Evolutionary conservation across 2,888 invertebrate genomes (phyloP), one percentile per base, ranked within the genome.

Genomic region (Hydrotaea diabolus): DNA sequence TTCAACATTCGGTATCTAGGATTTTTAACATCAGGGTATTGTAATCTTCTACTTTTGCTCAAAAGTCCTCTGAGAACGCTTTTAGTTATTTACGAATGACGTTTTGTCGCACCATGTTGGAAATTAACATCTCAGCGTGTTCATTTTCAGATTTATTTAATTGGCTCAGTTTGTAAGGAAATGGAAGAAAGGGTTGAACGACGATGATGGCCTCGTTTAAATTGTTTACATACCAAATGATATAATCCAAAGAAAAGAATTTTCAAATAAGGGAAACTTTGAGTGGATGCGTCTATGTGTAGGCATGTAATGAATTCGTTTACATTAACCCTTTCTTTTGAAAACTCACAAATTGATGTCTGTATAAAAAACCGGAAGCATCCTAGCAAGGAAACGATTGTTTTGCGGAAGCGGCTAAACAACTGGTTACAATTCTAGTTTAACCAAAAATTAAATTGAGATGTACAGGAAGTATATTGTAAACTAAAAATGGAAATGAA

Each of bases 241-340:
- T 39, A 64, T 64, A 36, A 36, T 17, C 43, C 64, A 39, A 21
- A 43, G 15, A 17, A 43, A 66, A 66, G 66, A 66, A 66, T 66
- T 39, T 66, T 26, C 66, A 66, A 66, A 66, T 66, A 19, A 66
- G 66, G 21, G 19, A 66, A 39, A 66, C 21, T 19, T n/a, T 64
- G 43, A n/a, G n/a, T n/a, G n/a, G n/a, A n/a, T n/a, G n/a, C n/a
- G n/a, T n/a, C n/a, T n/a, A n/a, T 66, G 8, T 59, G 59, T 26
- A 11, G 4, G 59, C 15, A 13, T n/a, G 13, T 43, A 43, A 66
- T 43, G 59, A 26, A 43, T n/a, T 39, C 64, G 17, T 64, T 39
- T 9, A 7, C 64, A 31, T 36, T 17, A 31, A 64, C 31, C 66
- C 66, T 43, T 59, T 26, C 59, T 15, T 59, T 59, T 13, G 26